Percentiles rank a stretch among this genome's conserved stretches.
These are phyloP conservation scores for Gonatopus flavifemur DNA, from an alignment of 1,140 invertebrate genomes.

Conservation along the genomic window DNA sequence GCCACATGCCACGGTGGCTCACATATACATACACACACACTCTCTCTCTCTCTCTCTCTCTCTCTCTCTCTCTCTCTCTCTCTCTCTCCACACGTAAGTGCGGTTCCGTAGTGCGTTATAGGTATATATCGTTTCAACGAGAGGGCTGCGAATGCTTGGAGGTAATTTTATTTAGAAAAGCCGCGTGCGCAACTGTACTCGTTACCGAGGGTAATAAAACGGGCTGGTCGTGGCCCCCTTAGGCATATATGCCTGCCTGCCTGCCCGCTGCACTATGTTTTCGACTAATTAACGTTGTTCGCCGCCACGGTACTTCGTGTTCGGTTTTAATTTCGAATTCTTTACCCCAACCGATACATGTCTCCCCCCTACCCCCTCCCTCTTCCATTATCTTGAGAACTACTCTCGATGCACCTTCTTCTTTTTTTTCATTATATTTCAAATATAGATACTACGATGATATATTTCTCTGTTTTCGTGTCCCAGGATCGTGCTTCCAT, in stretches of 20 bases:
- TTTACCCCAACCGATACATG: slow-evolving; percentile 5
- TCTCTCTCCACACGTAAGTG: neutral
- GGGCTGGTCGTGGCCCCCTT: slow-evolving; percentile 17
- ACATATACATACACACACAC: too few relatives aligned
- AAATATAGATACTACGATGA: too few relatives aligned
- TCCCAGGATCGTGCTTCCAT: too few relatives aligned
- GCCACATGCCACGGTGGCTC: too few relatives aligned
- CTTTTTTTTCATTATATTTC: too few relatives aligned
- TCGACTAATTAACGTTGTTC: slow-evolving; percentile 34
- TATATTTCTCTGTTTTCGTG: too few relatives aligned
- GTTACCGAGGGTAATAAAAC: slow-evolving; percentile 31
- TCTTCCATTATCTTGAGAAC: too few relatives aligned
- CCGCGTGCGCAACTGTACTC: slow-evolving; percentile 26
- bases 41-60: too few relatives aligned
- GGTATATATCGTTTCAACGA: too few relatives aligned
- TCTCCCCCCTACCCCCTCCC: neutral
- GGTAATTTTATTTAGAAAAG: slow-evolving; percentile 37
- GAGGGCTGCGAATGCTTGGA: slow-evolving; percentile 9
- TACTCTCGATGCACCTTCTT: too few relatives aligned
- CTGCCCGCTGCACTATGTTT: slow-evolving; percentile 23
- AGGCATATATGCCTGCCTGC: too few relatives aligned
- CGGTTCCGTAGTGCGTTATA: neutral
- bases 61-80: neutral
- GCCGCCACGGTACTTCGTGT: slow-evolving; percentile 20
- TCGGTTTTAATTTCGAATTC: slow-evolving; percentile 27